phyloP scores from a whole-genome alignment of 2,888 invertebrate species.

The Agriopis marginaria region DNA sequence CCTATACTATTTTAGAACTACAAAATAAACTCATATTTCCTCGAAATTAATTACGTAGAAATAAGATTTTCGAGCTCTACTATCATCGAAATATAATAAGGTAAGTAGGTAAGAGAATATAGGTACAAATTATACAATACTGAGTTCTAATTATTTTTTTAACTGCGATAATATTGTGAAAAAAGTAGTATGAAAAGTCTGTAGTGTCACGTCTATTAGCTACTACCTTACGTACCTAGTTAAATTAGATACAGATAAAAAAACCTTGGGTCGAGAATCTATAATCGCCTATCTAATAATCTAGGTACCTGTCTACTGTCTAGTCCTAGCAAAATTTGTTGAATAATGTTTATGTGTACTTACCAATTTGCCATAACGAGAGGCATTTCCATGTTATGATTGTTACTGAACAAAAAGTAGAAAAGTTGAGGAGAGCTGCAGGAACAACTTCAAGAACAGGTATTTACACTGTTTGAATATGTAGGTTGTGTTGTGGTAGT shows the following conservation, averaged over 20 bases:
- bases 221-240: too few species aligned
- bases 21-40: background rate
- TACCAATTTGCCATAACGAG: conserved; percentile 12
- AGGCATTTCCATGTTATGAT: conserved; percentile 77
- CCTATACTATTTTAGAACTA: too few species aligned
- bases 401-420: conserved; percentile 83
- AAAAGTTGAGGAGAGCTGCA: conserved; percentile 85
- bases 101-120: background rate
- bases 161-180: too few species aligned
- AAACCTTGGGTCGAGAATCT: too few species aligned
- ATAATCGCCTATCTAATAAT: too few species aligned
- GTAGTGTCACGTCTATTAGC: too few species aligned
- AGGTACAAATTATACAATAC: too few species aligned
- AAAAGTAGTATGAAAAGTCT: too few species aligned
- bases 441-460: conserved; percentile 85
- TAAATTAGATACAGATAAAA: too few species aligned
- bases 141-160: too few species aligned
- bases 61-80: too few species aligned
- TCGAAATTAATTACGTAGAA: too few species aligned
- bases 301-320: background rate
- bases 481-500: conserved; percentile 78
- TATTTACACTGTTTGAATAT: conserved; percentile 85
- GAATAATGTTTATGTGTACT: background rate
- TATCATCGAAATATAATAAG: background rate
- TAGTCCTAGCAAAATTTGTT: background rate